These are phyloP conservation scores for Thomomys bottae DNA, from an alignment of 2,113 vertebrate species.

Conservation along the genomic window DNA sequence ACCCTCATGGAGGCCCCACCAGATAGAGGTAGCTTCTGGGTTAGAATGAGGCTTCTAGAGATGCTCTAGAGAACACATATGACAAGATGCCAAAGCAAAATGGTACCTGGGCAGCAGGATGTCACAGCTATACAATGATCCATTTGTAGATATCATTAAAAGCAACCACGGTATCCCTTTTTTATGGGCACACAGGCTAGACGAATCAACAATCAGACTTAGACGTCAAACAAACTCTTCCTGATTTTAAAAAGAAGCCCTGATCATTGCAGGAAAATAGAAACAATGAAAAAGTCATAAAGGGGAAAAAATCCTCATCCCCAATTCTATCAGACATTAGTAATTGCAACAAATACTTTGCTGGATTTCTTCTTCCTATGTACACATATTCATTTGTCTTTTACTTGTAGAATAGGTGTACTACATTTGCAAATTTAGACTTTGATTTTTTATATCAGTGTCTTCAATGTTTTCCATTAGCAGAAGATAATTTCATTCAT, in stretches of 20 bases:
- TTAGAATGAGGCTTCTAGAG: not conserved
- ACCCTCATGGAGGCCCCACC: fast-evolving
- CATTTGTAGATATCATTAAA: not conserved
- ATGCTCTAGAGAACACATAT: not conserved
- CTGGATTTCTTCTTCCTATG: not conserved
- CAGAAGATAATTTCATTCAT: not conserved
- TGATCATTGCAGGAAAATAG: not conserved
- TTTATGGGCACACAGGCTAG: slow-evolving; percentile 40
- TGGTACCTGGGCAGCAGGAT: not conserved
- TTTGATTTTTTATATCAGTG: not conserved
- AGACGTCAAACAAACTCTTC: not conserved
- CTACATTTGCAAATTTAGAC: not conserved
- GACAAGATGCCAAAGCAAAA: not conserved
- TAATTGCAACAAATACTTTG: not conserved
- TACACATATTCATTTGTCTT: not conserved
- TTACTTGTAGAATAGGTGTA: not conserved
- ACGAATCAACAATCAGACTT: not conserved
- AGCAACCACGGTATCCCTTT: not conserved
- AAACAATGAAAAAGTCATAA: not conserved
- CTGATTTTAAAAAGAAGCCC: not conserved
- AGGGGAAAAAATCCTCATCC: not conserved
- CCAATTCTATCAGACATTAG: not conserved
- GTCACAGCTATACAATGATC: not conserved
- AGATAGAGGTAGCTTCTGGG: not conserved
- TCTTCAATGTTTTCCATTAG: not conserved